Evolutionary conservation across 2,888 invertebrate genomes (phyloP).

Genomic region (Mycalesis mineus): DNA sequence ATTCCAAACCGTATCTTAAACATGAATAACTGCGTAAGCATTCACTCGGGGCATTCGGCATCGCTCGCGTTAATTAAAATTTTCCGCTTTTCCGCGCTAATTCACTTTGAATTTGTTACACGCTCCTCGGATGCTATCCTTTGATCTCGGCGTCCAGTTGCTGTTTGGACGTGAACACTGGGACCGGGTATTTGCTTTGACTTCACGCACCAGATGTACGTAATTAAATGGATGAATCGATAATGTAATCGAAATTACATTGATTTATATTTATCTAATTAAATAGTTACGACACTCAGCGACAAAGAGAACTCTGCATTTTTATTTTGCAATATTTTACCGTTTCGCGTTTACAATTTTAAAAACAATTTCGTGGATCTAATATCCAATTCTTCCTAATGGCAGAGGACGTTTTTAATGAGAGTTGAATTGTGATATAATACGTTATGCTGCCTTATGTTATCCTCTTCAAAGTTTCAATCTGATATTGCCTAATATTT

Average conservation of each 20-base stretch:
- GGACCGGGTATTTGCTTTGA: not conserved
- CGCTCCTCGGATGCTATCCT: constrained; percentile 9
- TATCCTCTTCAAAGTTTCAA: no score
- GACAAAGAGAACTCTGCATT: no score
- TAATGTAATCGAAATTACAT: not conserved
- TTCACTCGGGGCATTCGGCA: constrained; percentile 11
- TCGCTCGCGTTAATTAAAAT: constrained; percentile 19
- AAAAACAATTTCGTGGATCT: no score
- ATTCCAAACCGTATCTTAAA: not conserved
- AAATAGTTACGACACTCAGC: no score
- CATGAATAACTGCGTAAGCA: not conserved
- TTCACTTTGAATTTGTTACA: constrained; percentile 21
- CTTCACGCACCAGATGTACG: constrained; percentile 3
- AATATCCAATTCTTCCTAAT: no score
- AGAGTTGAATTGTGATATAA: no score
- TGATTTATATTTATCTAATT: not conserved
- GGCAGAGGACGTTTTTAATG: no score
- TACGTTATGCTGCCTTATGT: no score
- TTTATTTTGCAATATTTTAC: not conserved
- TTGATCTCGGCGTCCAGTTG: constrained; percentile 15
- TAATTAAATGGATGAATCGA: not conserved
- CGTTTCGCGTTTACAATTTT: no score
- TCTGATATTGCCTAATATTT: no score
- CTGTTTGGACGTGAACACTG: not conserved
- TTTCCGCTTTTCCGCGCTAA: constrained; percentile 21